These are phyloP conservation scores for Idaea biselata DNA, from an alignment of 2,888 invertebrate species.

Conservation along the genomic window DNA sequence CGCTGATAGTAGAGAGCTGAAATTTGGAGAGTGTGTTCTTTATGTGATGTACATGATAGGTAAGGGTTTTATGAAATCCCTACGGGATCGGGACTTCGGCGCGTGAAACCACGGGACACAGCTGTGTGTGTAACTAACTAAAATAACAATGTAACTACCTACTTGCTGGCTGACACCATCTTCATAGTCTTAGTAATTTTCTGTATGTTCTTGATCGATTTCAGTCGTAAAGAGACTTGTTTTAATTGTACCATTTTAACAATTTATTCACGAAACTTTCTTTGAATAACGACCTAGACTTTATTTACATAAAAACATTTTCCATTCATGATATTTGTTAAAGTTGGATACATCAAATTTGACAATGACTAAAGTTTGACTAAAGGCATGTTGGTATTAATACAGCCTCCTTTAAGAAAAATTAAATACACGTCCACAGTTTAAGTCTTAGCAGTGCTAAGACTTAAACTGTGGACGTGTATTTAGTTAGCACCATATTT, in stretches of 20 bases:
- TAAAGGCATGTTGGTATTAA: neutral
- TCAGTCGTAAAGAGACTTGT: slow-evolving; percentile 85
- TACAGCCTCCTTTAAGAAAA: neutral
- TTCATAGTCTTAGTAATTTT: slow-evolving; percentile 94
- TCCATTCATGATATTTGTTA: neutral
- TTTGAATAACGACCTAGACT: slow-evolving; percentile 4
- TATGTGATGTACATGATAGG: no score
- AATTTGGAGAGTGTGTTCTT: no score
- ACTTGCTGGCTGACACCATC: slow-evolving; percentile 86
- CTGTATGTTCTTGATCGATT: slow-evolving; percentile 90
- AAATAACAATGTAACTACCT: slow-evolving; percentile 38
- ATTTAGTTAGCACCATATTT: no score
- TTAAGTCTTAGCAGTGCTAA: no score
- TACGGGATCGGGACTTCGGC: no score
- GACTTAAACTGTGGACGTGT: no score
- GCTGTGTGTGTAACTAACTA: no score
- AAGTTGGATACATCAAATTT: neutral
- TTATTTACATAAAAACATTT: neutral
- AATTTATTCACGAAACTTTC: neutral
- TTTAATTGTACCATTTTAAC: slow-evolving; percentile 85
- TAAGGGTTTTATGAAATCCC: no score
- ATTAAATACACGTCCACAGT: no score
- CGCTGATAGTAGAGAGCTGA: no score
- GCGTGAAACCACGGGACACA: no score
- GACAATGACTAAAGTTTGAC: neutral